phyloP scores from a whole-genome alignment of 2,797 vertebrate species.

The Dallia pectoralis region DNA sequence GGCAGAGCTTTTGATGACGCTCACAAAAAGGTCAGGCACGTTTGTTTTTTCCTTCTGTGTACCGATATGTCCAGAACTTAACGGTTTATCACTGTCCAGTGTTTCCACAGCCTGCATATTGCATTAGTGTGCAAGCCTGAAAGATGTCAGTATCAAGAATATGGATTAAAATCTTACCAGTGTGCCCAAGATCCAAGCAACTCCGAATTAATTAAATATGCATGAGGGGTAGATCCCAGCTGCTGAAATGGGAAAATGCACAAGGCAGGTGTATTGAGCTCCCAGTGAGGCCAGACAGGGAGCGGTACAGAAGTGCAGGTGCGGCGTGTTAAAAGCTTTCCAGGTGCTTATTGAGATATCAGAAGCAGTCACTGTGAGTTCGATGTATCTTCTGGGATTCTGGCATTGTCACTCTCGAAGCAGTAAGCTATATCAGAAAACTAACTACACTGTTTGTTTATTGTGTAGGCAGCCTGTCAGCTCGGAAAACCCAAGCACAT shows the following conservation, averaged over 20 bases:
- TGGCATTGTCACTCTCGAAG: slow-evolving; percentile 65
- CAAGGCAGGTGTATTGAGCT: slow-evolving; percentile 77
- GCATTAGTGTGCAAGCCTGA: slow-evolving; percentile 13
- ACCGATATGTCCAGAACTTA: neutral
- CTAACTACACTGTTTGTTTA: slow-evolving; percentile 54
- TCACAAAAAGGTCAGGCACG: neutral
- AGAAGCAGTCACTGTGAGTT: slow-evolving; percentile 70
- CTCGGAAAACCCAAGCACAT: no score
- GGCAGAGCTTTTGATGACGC: neutral
- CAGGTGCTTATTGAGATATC: slow-evolving; percentile 85
- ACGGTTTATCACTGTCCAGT: neutral
- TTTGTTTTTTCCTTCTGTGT: no score
- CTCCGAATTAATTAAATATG: slow-evolving; percentile 77
- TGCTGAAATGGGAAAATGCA: slow-evolving; percentile 67
- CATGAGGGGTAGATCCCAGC: slow-evolving; percentile 72
- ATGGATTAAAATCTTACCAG: slow-evolving; percentile 46
- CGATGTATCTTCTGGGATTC: slow-evolving; percentile 76
- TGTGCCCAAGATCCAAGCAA: slow-evolving; percentile 61
- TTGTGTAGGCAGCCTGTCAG: neutral
- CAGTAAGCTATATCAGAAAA: slow-evolving; percentile 58
- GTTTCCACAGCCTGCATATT: neutral
- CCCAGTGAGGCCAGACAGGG: slow-evolving; percentile 63
- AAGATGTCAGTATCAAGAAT: slow-evolving; percentile 22
- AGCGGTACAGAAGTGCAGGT: slow-evolving; percentile 74
- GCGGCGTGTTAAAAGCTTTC: slow-evolving; percentile 76